Conservation (phyloP, 2,113 vertebrate species). For the Trinectes maculatus region DNA sequence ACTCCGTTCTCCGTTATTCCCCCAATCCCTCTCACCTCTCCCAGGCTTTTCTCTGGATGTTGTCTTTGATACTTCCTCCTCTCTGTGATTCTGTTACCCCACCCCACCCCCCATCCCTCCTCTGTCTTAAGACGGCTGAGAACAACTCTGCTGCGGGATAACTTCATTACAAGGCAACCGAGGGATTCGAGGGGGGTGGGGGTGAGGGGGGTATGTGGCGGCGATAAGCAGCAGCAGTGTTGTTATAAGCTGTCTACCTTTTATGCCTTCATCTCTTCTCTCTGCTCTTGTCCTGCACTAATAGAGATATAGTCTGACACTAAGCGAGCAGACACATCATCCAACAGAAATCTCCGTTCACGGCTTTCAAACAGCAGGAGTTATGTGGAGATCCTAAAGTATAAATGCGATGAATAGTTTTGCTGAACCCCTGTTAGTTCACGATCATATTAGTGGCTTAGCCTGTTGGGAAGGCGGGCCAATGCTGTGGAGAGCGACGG, state of each 20-base stretch:
- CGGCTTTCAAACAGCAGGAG: conserved; percentile 9
- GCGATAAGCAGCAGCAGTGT: conserved; percentile 53
- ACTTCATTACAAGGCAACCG: conserved; percentile 67
- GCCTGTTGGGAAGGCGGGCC: background rate
- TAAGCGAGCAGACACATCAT: conserved; percentile 45
- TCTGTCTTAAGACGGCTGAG: conserved; percentile 55
- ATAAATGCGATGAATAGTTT: conserved; percentile 28
- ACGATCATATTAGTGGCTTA: background rate
- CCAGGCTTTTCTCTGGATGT: background rate
- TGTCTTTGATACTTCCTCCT: conserved; percentile 57
- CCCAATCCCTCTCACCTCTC: conserved; percentile 28
- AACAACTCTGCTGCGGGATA: conserved; percentile 61
- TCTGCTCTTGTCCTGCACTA: conserved; percentile 59
- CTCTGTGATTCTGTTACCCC: conserved; percentile 44
- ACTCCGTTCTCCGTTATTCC: conserved; percentile 18
- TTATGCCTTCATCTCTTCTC: conserved; percentile 60
- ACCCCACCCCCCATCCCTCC: conserved; percentile 45
- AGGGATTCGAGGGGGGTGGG: conserved; percentile 45
- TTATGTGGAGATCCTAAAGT: conserved; percentile 3
- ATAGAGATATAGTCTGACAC: conserved; percentile 52
- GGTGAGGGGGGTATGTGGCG: conserved; percentile 21
- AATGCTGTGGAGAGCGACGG: background rate
- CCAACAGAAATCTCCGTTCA: conserved; percentile 37
- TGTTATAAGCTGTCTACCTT: conserved; percentile 60
- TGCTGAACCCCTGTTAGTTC: background rate